Conservation (phyloP, 2,113 vertebrate genomes). For the Madoqua kirkii region DNA sequence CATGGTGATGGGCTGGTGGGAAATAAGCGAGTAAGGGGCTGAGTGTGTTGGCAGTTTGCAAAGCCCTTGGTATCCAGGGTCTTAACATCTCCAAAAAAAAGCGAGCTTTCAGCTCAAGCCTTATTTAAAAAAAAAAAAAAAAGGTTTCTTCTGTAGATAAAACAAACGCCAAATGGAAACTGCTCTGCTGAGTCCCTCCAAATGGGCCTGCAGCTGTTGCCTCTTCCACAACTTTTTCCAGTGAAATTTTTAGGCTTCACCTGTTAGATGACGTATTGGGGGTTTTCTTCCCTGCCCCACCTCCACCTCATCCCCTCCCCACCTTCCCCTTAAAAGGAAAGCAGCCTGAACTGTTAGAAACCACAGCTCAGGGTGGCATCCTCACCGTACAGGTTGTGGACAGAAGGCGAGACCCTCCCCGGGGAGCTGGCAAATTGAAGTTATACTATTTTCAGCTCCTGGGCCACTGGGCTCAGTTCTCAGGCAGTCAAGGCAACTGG, state of each 20-base stretch:
- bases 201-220: constrained; percentile 78
- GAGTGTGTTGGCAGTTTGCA: constrained; percentile 60
- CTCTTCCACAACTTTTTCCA: constrained; percentile 71
- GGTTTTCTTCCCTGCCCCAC: not conserved
- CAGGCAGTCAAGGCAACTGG: not conserved
- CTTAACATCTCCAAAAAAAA: constrained; percentile 74
- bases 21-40: not conserved
- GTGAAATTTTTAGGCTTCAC: constrained; percentile 84
- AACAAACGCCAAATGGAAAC: constrained; percentile 78
- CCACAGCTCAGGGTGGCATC: not conserved
- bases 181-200: constrained; percentile 71
- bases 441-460: no score
- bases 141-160: constrained; percentile 59
- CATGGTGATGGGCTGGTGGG: not conserved
- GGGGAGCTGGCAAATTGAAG: fast-evolving
- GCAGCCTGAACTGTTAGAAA: constrained; percentile 61
- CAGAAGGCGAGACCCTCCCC: fast-evolving
- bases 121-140: constrained; percentile 52
- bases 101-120: constrained; percentile 65
- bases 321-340: constrained; percentile 61
- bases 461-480: not conserved
- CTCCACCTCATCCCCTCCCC: not conserved
- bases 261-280: constrained; percentile 74
- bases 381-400: not conserved
- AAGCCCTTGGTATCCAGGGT: constrained; percentile 63